Percentiles rank a stretch among this genome's conserved stretches.
Conservation (phyloP, 2,888 invertebrate genomes). For the Rotaria magnacalcarata region DNA sequence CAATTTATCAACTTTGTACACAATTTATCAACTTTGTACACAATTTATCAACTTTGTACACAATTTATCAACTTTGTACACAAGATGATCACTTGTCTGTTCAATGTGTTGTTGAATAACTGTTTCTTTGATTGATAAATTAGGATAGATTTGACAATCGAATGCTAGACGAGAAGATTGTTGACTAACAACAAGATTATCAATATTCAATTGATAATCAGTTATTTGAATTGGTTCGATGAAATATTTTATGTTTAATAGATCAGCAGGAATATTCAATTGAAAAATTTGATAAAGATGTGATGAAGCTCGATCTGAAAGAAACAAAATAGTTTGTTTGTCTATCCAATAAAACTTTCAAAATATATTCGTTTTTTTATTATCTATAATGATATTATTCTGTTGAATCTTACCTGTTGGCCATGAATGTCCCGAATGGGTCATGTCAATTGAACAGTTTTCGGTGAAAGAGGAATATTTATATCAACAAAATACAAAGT, state of each 20-base stretch:
- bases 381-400: too few species aligned
- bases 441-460: too few species aligned
- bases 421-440: too few species aligned
- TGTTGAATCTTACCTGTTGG: too few species aligned
- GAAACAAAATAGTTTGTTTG: background rate
- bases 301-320: constrained; percentile 2
- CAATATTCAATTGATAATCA: background rate
- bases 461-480: too few species aligned
- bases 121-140: background rate
- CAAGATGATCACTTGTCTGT: background rate
- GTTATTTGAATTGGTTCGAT: constrained; percentile 25
- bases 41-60: too few species aligned
- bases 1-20: background rate
- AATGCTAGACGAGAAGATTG: background rate
- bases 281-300: background rate
- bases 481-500: too few species aligned
- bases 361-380: too few species aligned
- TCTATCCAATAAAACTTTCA: constrained; percentile 21
- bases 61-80: background rate
- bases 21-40: background rate
- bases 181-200: background rate
- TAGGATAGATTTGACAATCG: background rate
- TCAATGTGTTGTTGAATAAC: background rate
- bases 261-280: background rate
- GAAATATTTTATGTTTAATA: background rate